Base-by-base conservation (phyloP, 2,797 vertebrate species). In the Cynopterus sphinx region DNA sequence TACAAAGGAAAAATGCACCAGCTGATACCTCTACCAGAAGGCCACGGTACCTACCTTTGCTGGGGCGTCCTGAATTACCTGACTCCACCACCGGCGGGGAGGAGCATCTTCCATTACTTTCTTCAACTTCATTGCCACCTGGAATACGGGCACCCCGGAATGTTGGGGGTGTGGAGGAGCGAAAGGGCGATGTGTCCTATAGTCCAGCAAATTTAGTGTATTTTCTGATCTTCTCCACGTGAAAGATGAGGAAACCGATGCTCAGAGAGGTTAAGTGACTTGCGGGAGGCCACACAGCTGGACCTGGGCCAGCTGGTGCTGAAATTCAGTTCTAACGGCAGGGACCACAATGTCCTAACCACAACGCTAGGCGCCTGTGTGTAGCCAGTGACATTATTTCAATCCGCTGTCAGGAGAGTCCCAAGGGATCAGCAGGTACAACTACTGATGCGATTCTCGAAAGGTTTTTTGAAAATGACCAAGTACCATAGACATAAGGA, bases 91-190 rank as follows among this genome's bases (percentile, higher is more conserved):
- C 94, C 39, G 9, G 33, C 33, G 49, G 97, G 94, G 92, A 90
- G 82, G 41, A 95, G 95, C 88, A 96, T 33, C 57, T 95, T 12
- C 88, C 85, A 92, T 71, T 70, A 21, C n/a, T 41, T 87, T 94
- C 68, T 68, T 16, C 19, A 11, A 39, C n/a, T 36, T 53, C 17
- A 5, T 90, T 93, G 87, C 73, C 65, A 92, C 68, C 97, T 89
- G 92, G 82, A 96, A 95, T 79, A 89, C 92, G 96, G 96, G 95
- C 86, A 11, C 2, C 21, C 5, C 12, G 21, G 51, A 1, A 33
- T 78, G 71, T 59, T 5, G 0, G 12, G 19, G 9, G 1, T 6
- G 10, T 65, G 28, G 33, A 61, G 46, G 61, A 86, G 68, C 73
- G 15, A 22, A 6, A 0, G 1, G 13, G 13, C 9, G 2, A 19